phyloP scores from a whole-genome alignment of 2,888 invertebrate species.

The Megastigmus dorsalis region DNA sequence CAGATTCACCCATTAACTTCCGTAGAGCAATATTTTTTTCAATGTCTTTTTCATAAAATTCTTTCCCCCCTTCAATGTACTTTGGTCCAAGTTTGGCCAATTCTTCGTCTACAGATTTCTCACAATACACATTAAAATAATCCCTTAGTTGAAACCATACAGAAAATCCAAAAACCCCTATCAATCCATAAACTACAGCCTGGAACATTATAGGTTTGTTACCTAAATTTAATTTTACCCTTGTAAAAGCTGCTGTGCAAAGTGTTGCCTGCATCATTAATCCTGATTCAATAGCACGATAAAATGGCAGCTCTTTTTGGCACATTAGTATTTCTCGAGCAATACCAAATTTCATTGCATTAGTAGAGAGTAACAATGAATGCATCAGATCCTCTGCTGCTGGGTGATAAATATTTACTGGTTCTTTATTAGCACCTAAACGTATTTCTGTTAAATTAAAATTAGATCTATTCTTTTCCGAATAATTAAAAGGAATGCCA shows the following conservation, averaged over 20 bases:
- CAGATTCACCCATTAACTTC: slow-evolving; percentile 79
- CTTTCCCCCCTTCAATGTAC: slow-evolving; percentile 83
- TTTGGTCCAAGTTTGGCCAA: slow-evolving; percentile 79
- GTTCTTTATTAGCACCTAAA: slow-evolving; percentile 76
- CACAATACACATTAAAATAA: slow-evolving; percentile 79
- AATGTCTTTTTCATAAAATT: slow-evolving; percentile 84
- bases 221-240: slow-evolving; percentile 78
- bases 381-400: slow-evolving; percentile 80
- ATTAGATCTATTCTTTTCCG: slow-evolving; percentile 77
- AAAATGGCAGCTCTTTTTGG: slow-evolving; percentile 77
- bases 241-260: slow-evolving; percentile 74
- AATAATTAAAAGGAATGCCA: slow-evolving; percentile 85
- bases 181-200: slow-evolving; percentile 76
- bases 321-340: slow-evolving; percentile 83
- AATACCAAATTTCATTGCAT: slow-evolving; percentile 87
- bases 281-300: slow-evolving; percentile 68
- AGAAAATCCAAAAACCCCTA: slow-evolving; percentile 78
- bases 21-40: slow-evolving; percentile 85
- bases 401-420: slow-evolving; percentile 81
- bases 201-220: slow-evolving; percentile 76
- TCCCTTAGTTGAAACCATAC: slow-evolving; percentile 82
- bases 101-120: slow-evolving; percentile 79
- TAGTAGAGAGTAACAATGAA: slow-evolving; percentile 83
- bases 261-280: not conserved
- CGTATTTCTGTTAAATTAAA: slow-evolving; percentile 79